Evolutionary conservation across 2,888 invertebrate genomes (phyloP).

Genomic region (Nephrocerus scutellatus): DNA sequence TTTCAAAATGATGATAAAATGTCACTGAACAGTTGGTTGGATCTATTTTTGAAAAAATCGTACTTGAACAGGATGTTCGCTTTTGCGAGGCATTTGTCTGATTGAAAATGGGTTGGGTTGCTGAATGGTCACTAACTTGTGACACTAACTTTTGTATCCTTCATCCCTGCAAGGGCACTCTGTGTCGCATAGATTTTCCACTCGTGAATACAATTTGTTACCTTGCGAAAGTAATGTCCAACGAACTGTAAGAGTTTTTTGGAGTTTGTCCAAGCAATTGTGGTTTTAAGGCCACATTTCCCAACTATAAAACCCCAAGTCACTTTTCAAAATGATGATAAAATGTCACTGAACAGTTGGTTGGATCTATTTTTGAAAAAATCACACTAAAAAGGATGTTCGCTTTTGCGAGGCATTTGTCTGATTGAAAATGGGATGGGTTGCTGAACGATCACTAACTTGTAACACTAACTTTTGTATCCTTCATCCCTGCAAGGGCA

Average conservation of each 20-base stretch:
- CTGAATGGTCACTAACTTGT: too few relatives aligned
- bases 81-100: slow-evolving; percentile 23
- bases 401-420: slow-evolving; percentile 23
- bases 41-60: slow-evolving; percentile 20
- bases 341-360: slow-evolving; percentile 19
- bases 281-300: too few relatives aligned
- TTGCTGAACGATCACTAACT: too few relatives aligned
- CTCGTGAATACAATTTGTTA: slow-evolving; percentile 22
- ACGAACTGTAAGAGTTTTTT: not conserved
- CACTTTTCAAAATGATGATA: slow-evolving; percentile 19
- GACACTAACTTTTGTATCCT: too few relatives aligned
- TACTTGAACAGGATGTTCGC: slow-evolving; percentile 17
- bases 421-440: slow-evolving; percentile 18
- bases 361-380: slow-evolving; percentile 20
- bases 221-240: slow-evolving; percentile 20
- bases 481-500: slow-evolving; percentile 13
- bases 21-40: slow-evolving; percentile 18
- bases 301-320: not conserved
- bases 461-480: too few relatives aligned
- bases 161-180: slow-evolving; percentile 17
- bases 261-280: not conserved
- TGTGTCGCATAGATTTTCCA: slow-evolving; percentile 17
- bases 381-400: slow-evolving; percentile 16
- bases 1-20: slow-evolving; percentile 21
- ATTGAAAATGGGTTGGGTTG: too few relatives aligned